These are phyloP conservation scores for Chrysina gloriosa DNA, from an alignment of 2,888 invertebrate genomes.

Conservation along the genomic window DNA sequence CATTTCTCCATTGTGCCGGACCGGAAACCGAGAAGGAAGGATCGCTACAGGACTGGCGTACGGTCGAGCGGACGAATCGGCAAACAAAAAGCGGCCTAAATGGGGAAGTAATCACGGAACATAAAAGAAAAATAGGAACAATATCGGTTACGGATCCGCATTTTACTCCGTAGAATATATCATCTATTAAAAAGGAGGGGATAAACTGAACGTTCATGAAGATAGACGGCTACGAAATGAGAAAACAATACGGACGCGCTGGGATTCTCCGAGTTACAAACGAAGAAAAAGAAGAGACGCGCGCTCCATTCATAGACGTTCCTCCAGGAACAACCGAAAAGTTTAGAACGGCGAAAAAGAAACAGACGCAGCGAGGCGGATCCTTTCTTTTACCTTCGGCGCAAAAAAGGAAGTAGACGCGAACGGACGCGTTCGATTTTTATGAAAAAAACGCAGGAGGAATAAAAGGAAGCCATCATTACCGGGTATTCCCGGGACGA, in stretches of 20 bases:
- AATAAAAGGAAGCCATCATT: constrained; percentile 9
- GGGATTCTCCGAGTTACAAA: too few species aligned
- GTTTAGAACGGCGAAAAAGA: background rate
- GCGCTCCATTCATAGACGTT: background rate
- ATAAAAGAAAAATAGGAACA: background rate
- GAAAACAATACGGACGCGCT: background rate
- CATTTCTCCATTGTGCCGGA: background rate
- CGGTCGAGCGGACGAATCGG: background rate
- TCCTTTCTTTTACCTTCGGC: too few species aligned
- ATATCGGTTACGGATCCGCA: background rate
- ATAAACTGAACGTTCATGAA: background rate
- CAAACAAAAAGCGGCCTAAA: too few species aligned
- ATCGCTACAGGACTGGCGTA: background rate
- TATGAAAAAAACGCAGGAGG: background rate
- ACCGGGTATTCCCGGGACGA: background rate
- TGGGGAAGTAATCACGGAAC: background rate
- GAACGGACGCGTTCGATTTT: background rate
- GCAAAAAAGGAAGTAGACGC: background rate
- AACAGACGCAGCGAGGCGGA: too few species aligned
- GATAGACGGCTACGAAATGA: background rate
- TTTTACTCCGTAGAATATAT: background rate
- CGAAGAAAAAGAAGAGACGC: background rate
- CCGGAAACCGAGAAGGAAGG: background rate
- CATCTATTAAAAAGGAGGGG: too few species aligned
- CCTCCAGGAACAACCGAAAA: constrained; percentile 2